Conservation (phyloP, 2,888 invertebrate species). For the Eupithecia exiguata region DNA sequence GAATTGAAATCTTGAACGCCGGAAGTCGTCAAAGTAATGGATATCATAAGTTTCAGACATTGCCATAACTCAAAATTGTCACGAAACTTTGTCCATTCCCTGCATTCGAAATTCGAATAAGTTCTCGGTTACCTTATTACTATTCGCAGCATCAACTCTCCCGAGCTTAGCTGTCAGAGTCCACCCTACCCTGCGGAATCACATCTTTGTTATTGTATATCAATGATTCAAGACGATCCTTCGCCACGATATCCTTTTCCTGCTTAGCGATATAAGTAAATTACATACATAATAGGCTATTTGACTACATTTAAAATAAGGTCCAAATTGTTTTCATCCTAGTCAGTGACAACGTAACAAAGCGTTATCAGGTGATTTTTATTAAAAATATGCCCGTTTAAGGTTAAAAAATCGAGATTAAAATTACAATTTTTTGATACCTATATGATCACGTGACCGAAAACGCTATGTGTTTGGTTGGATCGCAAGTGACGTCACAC, state of each 20-base stretch:
- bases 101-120: slow-evolving; percentile 10
- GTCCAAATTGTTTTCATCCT: too few relatives aligned
- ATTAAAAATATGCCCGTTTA: too few relatives aligned
- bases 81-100: slow-evolving; percentile 15
- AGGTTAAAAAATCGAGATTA: too few relatives aligned
- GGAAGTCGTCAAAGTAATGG: slow-evolving; percentile 7
- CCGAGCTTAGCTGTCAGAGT: slow-evolving; percentile 13
- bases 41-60: slow-evolving; percentile 12
- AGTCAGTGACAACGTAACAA: too few relatives aligned
- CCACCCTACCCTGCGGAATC: background rate
- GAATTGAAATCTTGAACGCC: slow-evolving; percentile 3
- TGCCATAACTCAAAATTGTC: slow-evolving; percentile 16
- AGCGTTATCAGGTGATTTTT: too few relatives aligned
- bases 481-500: too few relatives aligned
- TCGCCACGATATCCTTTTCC: background rate
- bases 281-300: too few relatives aligned
- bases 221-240: slow-evolving; percentile 7
- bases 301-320: too few relatives aligned
- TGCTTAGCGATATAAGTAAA: background rate
- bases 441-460: too few relatives aligned
- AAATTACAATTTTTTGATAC: too few relatives aligned
- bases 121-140: slow-evolving; percentile 2
- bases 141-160: slow-evolving; percentile 10
- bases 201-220: slow-evolving; percentile 14
- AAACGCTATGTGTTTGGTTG: too few relatives aligned